Percentiles rank a stretch among this genome's conserved stretches.
Conservation (phyloP, 2,888 invertebrate genomes). For the Didymodactylos carnosus region DNA sequence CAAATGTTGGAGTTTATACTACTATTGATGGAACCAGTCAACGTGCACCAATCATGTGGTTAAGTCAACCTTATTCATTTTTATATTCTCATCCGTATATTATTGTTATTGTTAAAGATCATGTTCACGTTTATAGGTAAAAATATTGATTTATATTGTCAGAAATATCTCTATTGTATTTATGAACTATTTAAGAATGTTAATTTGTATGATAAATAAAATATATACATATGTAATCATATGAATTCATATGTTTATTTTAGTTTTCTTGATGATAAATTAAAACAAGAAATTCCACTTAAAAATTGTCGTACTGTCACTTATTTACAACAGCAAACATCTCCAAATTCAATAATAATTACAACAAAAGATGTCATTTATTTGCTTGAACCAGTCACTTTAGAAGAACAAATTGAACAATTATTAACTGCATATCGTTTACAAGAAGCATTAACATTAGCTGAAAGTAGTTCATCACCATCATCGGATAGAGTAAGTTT, state of each 20-base stretch:
- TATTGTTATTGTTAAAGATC: neutral
- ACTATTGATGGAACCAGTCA: neutral
- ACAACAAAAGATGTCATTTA: neutral
- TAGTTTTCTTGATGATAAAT: neutral
- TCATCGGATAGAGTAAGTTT: too few species aligned
- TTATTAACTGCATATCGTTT: neutral
- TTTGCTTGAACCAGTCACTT: neutral
- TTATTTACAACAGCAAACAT: neutral
- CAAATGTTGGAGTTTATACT: neutral
- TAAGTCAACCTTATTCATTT: neutral
- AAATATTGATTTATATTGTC: neutral
- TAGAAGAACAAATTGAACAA: neutral
- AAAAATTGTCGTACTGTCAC: neutral
- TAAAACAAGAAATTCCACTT: neutral
- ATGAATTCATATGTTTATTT: neutral
- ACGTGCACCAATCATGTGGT: neutral
- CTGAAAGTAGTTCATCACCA: neutral
- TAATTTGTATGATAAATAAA: too few species aligned
- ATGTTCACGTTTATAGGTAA: neutral
- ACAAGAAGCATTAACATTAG: neutral
- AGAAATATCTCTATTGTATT: too few species aligned
- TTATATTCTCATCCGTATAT: neutral
- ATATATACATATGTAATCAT: neutral
- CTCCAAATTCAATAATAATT: neutral
- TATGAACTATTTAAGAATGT: too few species aligned